Evolutionary conservation across 1,140 invertebrate species (phyloP), one percentile per base, ranked within the genome.

Genomic region (Dreissena polymorpha): DNA sequence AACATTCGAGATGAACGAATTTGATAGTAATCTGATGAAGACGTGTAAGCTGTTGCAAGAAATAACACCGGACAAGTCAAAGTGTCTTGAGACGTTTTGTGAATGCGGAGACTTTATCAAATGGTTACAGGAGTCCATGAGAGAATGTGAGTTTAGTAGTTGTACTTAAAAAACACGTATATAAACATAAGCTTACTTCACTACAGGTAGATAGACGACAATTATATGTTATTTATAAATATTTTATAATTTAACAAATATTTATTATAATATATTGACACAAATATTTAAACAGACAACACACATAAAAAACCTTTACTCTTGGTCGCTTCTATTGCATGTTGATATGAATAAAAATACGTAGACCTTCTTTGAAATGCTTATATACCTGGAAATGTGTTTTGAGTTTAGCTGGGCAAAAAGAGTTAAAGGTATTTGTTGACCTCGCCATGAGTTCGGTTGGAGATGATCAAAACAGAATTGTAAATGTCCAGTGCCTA

Each of bases 381-480:
- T 77, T 6, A 21, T 64, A 13, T 8, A 57, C 39, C 27, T n/a
- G 6, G 29, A 67, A 60, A 8, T 76, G 14, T 21, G n/a, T 23
- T 67, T 39, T 51, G 78, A 55, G 69, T 78, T 5, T 80, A 85
- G 87, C 64, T 74, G 89, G 87, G 25, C 29, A 87, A 63, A 90
- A 90, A 77, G 89, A 92, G 75, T 68, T 92, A 49, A 92, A 92
- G 53, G 91, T 92, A n/a, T 89, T 92, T 83, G 90, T 92, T 50
- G 91, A 92, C 65, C 80, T 92, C 50, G 91, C 91, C 14, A 89
- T 85, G 79, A 92, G 90, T 21, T 88, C 88, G 1, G 91, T 90
- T 83, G 91, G 91, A 14, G 90, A 91, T 79, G 89, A 88, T 27
- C 86, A 89, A 51, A 85, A 86, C 74, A 87, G 89, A 53, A 85